phyloP scores from a whole-genome alignment of 2,113 vertebrate species.

The Polyodon spathula region DNA sequence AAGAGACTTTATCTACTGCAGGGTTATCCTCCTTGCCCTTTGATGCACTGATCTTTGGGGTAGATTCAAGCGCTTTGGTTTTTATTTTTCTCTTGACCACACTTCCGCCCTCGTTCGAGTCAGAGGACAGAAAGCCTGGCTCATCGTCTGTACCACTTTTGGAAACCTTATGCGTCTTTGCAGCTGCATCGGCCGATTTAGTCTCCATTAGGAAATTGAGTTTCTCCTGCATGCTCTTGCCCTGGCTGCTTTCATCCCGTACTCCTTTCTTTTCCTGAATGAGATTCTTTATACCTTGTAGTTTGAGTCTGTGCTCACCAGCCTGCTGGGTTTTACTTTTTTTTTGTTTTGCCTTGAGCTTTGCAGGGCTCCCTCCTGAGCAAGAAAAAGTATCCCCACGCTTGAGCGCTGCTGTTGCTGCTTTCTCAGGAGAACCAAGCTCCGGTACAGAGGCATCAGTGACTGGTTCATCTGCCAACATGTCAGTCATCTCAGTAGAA shows the following conservation, averaged over 20 bases:
- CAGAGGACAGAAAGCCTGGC: constrained; percentile 35
- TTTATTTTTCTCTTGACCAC: constrained; percentile 33
- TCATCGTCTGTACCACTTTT: constrained; percentile 53
- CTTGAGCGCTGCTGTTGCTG: neutral
- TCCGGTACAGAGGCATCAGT: constrained; percentile 9
- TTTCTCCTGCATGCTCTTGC: constrained; percentile 43
- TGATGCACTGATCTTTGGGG: constrained; percentile 21
- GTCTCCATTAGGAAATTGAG: constrained; percentile 35
- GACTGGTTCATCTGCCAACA: constrained; percentile 30
- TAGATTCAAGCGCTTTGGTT: constrained; percentile 39
- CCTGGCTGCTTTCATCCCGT: constrained; percentile 38
- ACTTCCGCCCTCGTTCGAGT: constrained; percentile 53
- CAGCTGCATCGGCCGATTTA: constrained; percentile 9
- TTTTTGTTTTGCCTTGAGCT: constrained; percentile 62
- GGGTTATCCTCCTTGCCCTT: constrained; percentile 46
- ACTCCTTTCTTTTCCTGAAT: constrained; percentile 56
- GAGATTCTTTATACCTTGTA: constrained; percentile 52
- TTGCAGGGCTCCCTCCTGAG: constrained; percentile 8
- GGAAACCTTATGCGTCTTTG: constrained; percentile 31
- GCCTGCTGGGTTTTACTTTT: constrained; percentile 55
- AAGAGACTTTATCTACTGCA: neutral
- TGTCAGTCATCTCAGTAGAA: constrained; percentile 26
- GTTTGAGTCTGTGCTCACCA: constrained; percentile 42
- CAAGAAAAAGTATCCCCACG: neutral
- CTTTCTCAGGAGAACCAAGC: constrained; percentile 5